Conservation (phyloP, 2,113 vertebrate genomes). For the Sialia sialis region DNA sequence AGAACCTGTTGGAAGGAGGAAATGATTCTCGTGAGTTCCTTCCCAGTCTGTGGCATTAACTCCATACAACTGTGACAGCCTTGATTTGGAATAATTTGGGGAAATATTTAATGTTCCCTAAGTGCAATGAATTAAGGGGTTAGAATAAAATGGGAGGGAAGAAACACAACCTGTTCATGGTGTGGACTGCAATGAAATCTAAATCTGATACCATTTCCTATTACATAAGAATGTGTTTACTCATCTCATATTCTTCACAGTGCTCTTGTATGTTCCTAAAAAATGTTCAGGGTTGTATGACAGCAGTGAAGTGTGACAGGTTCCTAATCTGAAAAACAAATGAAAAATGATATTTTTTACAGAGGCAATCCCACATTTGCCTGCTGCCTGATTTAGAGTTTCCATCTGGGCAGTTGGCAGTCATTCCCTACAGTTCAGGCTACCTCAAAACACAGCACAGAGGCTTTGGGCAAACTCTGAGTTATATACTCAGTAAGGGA, state of each 20-base stretch:
- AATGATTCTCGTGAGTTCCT: background rate
- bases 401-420: constrained; percentile 40
- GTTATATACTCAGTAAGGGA: background rate
- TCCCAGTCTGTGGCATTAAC: background rate
- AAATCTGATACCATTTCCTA: background rate
- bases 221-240: background rate
- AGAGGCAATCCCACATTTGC: constrained; percentile 1
- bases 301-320: background rate
- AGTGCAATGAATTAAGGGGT: background rate
- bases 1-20: background rate
- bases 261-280: background rate
- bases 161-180: background rate
- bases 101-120: background rate
- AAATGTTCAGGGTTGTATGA: background rate
- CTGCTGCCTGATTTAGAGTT: constrained; percentile 23
- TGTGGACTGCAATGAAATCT: background rate
- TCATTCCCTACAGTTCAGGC: background rate
- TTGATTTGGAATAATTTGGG: background rate
- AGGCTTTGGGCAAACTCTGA: background rate
- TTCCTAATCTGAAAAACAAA: constrained; percentile 9
- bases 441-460: background rate
- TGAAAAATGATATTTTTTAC: constrained; percentile 18
- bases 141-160: background rate
- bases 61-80: background rate
- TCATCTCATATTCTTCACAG: background rate